Conservation (phyloP, 2,888 invertebrate genomes). For the Charanyca ferruginea region DNA sequence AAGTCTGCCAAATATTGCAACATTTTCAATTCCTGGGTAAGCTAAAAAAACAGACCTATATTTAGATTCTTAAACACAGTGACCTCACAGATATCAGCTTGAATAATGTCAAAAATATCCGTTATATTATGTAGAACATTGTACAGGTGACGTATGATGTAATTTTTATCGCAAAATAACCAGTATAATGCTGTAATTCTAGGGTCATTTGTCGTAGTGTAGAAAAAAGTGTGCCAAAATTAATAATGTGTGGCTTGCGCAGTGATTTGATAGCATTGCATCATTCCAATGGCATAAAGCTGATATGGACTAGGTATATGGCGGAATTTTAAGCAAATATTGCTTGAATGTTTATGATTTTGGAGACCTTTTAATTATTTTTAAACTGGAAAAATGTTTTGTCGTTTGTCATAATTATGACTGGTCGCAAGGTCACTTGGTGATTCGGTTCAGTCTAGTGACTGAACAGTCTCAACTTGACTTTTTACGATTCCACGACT, state of each 20-base stretch:
- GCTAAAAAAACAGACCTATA: not conserved
- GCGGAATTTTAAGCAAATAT: conserved; percentile 15
- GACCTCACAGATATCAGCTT: not conserved
- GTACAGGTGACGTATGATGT: conserved; percentile 20
- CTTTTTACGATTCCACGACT: too few relatives aligned
- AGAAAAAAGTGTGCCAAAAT: conserved; percentile 14
- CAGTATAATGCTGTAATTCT: conserved; percentile 8
- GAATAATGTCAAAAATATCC: conserved; percentile 13
- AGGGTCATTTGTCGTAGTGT: conserved; percentile 9
- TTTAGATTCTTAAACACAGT: not conserved
- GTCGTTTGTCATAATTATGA: too few relatives aligned
- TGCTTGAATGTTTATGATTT: conserved; percentile 3
- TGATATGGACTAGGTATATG: not conserved
- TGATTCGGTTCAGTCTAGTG: too few relatives aligned
- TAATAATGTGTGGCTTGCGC: not conserved
- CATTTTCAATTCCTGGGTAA: too few relatives aligned
- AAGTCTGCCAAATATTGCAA: not conserved
- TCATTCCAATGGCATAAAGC: conserved; percentile 3
- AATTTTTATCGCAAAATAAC: conserved; percentile 27
- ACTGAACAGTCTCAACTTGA: too few relatives aligned
- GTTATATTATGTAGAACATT: not conserved
- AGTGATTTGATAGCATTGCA: conserved; percentile 18
- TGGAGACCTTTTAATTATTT: not conserved
- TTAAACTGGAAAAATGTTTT: too few relatives aligned
- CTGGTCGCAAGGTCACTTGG: too few relatives aligned